Evolutionary conservation across 2,797 vertebrate species (phyloP), one percentile per base, ranked within the genome.

Genomic region (Perdix hodgsoniae): DNA sequence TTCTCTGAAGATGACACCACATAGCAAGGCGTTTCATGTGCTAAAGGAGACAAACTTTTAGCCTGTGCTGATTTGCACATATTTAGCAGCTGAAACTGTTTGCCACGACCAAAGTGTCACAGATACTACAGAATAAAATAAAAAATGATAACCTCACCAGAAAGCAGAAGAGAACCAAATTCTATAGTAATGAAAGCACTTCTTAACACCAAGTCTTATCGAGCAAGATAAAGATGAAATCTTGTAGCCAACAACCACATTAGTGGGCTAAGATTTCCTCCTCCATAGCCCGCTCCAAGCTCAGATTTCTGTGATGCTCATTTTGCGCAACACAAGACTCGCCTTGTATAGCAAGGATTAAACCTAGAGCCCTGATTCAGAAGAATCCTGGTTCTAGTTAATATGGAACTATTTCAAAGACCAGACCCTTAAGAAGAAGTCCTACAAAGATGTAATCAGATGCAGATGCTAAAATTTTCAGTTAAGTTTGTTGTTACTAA

Each of bases 271-370:
- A 60, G 49, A 64, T 26, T 76, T 50, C 76, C 74, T 93, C 54
- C 57, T 86, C 39, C 83, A 92, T 23, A 73, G 59, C 73, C 80
- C 91, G 57, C 52, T 86, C 39, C 83, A 91, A 83, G 66, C 71
- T 94, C 65, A 1, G 31, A 69, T 94, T 96, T 86, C 81, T 35
- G 14, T 61, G 81, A 69, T 63, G 12, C 29, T 77, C 57, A 54
- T 90, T 91, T 91, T 84, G 86, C 79, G 91, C 93, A 95, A 95
- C 49, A 39, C 40, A 45, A 90, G 93, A 84, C 49, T 61, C 69
- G 69, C 0, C 0, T 45, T 77, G 81, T 90, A 12, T 44, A 67
- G 82, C 61, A 44, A 72, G 81, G 49, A 94, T 87, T 93, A 90
- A 76, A 93, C 44, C n/a, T 40, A 82, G 37, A 86, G 77, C 77